Conservation (phyloP, 23 tunicate genomes). For the Aplidium turbinatum region DNA sequence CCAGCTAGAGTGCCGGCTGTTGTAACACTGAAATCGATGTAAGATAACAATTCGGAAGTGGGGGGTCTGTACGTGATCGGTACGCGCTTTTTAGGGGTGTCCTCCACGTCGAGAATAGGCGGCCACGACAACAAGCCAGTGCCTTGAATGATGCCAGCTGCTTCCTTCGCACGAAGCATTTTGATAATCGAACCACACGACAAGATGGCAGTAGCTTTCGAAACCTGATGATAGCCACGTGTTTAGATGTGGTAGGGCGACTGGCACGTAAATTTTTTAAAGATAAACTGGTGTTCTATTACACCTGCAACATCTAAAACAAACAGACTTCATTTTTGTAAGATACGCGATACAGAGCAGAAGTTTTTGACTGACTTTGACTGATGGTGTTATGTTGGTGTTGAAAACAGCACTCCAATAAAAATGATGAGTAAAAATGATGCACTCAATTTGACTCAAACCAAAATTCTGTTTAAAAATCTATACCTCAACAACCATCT, state of each 20-base stretch:
- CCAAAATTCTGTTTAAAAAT: neutral
- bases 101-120: slow-evolving; percentile 76
- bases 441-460: slow-evolving; percentile 1
- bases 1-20: slow-evolving; percentile 81
- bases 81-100: slow-evolving; percentile 49
- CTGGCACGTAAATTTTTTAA: too few relatives aligned
- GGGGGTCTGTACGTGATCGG: slow-evolving; percentile 81
- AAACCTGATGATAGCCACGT: slow-evolving; percentile 57
- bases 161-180: slow-evolving; percentile 80
- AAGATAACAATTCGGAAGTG: slow-evolving; percentile 81
- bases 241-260: too few relatives aligned
- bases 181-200: slow-evolving; percentile 46
- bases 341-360: too few relatives aligned
- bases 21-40: slow-evolving; percentile 87
- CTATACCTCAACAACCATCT: slow-evolving; percentile 63
- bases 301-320: too few relatives aligned
- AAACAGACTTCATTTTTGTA: too few relatives aligned
- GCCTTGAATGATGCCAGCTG: slow-evolving; percentile 22
- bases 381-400: too few relatives aligned
- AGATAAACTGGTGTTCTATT: too few relatives aligned
- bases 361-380: too few relatives aligned
- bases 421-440: neutral
- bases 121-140: slow-evolving; percentile 55
- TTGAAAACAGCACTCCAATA: too few relatives aligned
- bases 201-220: slow-evolving; percentile 73